A percentile compares a stretch with the other conserved stretches of the same genome.
These are phyloP conservation scores for Cancer borealis DNA, from an alignment of 2,888 invertebrate species.

Conservation along the genomic window DNA sequence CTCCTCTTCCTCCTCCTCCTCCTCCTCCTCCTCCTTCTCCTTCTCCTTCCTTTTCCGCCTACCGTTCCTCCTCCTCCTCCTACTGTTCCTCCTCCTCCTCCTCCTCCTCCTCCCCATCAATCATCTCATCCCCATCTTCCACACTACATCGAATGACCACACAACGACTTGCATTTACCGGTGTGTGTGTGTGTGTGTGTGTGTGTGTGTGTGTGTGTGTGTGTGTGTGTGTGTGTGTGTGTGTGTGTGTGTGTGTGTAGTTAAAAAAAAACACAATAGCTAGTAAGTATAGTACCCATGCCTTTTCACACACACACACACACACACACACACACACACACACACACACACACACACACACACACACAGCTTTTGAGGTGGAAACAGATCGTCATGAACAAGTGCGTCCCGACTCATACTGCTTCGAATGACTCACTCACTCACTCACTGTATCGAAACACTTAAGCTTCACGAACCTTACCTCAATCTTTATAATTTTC, in stretches of 20 bases:
- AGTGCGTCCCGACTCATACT: background rate
- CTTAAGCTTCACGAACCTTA: background rate
- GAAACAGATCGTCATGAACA: no score
- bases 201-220: conserved; percentile 15
- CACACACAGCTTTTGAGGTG: no score
- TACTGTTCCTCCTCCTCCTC: background rate
- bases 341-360: no score
- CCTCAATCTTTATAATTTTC: background rate
- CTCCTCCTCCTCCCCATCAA: conserved; percentile 25
- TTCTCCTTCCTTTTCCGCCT: no score
- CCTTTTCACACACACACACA: no score
- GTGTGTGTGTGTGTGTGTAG: no score
- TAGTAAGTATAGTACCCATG: no score
- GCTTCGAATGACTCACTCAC: background rate
- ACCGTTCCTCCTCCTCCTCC: background rate
- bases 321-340: no score
- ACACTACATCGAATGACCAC: background rate
- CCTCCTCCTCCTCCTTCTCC: background rate
- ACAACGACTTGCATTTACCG: background rate
- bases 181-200: background rate
- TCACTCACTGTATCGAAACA: background rate
- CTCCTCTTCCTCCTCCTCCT: background rate
- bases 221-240: background rate
- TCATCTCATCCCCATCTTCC: conserved; percentile 6
- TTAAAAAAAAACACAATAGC: no score